Evolutionary conservation across 2,797 vertebrate species (phyloP), one percentile per base, ranked within the genome.

Genomic region (Smutsia gigantea): DNA sequence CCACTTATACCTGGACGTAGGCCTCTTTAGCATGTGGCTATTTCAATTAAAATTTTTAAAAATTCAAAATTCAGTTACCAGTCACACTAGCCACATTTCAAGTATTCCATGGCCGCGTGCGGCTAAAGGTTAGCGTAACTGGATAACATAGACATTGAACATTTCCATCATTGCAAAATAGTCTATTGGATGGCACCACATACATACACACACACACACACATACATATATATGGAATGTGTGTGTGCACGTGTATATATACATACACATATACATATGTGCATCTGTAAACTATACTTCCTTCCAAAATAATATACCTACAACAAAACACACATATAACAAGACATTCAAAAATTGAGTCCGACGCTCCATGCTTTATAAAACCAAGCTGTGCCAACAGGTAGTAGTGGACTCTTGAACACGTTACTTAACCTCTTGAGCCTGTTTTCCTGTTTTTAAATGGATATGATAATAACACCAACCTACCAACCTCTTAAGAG

Each of bases 371-470:
- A 69, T 2, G 18, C 46, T n/a, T 57, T 27, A 7, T 34, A 92
- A n/a, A 90, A 46, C 15, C 19, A 61, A 18, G 7, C 27, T 74
- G 71, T 94, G n/a, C 27, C 63, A 94, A 51, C 18, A 85, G 53
- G 63, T 71, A 78, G 31, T n/a, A n/a, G 25, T 57, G 39, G 31
- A 4, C 57, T n/a, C 51, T 71, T 63, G 23, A 85, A 46, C 64
- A 63, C 71, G 3, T 74, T 69, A 57, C 8, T 82, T 64, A n/a
- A 49, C 42, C 13, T 37, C 61, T 37, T 49, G 8, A 85, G 51
- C 64, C 72, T 82, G 84, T 34, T 82, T 83, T 74, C 37, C 88
- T 68, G 27, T 68, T 51, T 91, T 74, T 83, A 57, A 94, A 88
- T 63, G 59, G 42, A 82, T 25, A 83, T 53, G 46, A n/a, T 57